These are phyloP conservation scores for Indri indri DNA, from an alignment of 2,113 vertebrate species.

Conservation along the genomic window DNA sequence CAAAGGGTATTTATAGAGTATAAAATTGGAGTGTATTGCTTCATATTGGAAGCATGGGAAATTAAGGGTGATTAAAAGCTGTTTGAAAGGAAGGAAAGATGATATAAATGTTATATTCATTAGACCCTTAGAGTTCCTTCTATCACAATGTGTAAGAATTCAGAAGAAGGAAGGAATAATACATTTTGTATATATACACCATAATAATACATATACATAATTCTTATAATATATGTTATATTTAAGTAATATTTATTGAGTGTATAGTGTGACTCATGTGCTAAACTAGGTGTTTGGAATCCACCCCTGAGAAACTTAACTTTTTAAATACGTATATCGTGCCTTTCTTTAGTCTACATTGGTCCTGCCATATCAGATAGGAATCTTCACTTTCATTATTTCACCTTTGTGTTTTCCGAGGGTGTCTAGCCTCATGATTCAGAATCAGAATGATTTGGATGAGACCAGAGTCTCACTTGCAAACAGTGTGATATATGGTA, in stretches of 20 bases:
- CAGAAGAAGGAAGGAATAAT: background rate
- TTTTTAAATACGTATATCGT: background rate
- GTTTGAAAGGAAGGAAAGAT: background rate
- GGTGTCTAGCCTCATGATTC: background rate
- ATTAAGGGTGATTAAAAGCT: background rate
- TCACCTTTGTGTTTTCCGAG: background rate
- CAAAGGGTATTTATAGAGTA: background rate
- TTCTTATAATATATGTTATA: background rate
- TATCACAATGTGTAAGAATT: background rate
- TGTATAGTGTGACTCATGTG: background rate
- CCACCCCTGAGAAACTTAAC: background rate
- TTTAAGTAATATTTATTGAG: background rate
- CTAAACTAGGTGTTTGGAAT: background rate
- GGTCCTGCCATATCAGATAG: background rate
- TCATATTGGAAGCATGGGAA: background rate
- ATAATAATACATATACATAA: background rate
- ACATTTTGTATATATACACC: background rate
- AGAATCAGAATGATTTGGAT: background rate
- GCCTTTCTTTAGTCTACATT: background rate
- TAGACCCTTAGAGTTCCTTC: background rate
- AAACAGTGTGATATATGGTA: background rate
- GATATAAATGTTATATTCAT: background rate
- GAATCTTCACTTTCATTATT: background rate
- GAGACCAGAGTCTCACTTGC: background rate
- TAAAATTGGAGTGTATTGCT: background rate